phyloP scores from a whole-genome alignment of 1,140 invertebrate genomes.

The Papilio polyxenes region DNA sequence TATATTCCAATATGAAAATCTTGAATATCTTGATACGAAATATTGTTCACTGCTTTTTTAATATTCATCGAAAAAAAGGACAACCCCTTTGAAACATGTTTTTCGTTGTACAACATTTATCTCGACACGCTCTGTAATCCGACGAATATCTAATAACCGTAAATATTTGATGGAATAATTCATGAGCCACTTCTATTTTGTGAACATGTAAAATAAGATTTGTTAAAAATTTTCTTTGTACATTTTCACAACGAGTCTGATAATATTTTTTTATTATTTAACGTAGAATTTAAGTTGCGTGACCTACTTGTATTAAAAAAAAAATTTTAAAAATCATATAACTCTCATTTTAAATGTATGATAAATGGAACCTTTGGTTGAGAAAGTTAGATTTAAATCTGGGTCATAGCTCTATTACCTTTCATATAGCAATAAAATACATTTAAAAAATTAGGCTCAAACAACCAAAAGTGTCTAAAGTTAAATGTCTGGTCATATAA shows the following conservation, averaged over 20 bases:
- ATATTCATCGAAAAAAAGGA: constrained; percentile 21
- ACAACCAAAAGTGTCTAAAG: background rate
- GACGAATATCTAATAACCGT: constrained; percentile 27
- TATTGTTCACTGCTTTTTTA: constrained; percentile 5
- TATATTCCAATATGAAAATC: background rate
- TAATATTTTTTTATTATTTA: background rate
- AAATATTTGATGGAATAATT: constrained; percentile 27
- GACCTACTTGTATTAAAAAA: no score
- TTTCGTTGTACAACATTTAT: constrained; percentile 15
- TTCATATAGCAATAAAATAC: no score
- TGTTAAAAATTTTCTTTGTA: background rate
- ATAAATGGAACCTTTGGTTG: no score
- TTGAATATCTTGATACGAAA: background rate
- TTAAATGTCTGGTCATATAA: background rate
- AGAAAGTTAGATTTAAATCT: no score
- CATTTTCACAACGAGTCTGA: background rate
- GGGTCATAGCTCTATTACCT: no score
- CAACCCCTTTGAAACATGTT: constrained; percentile 5
- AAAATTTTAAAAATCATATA: no score
- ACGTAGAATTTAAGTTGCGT: no score
- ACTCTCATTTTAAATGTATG: no score
- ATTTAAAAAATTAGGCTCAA: no score
- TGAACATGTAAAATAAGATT: background rate
- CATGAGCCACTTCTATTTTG: constrained; percentile 21
- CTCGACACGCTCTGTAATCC: background rate